phyloP scores from a whole-genome alignment of 2,888 invertebrate genomes.

The Nesidiocoris tenuis region DNA sequence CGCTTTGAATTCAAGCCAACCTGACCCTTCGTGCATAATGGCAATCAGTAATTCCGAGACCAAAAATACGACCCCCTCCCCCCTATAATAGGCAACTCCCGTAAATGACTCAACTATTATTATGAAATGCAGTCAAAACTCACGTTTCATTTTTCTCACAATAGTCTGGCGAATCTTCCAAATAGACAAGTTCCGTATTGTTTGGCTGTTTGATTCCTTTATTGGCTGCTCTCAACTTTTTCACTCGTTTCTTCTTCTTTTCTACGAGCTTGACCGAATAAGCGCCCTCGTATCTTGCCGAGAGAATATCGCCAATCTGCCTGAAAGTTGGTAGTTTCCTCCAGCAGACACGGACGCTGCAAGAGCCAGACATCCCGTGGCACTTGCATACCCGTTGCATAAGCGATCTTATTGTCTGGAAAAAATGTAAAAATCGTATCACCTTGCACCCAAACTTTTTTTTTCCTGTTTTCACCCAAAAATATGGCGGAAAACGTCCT shows the following conservation, averaged over 20 bases:
- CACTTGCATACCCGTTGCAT: slow-evolving; percentile 91
- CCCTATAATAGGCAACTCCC: no score
- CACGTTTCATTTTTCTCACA: slow-evolving; percentile 83
- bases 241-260: slow-evolving; percentile 63
- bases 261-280: slow-evolving; percentile 75
- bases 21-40: no score
- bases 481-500: background rate
- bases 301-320: slow-evolving; percentile 73
- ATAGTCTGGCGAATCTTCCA: slow-evolving; percentile 89
- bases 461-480: background rate
- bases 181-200: slow-evolving; percentile 84
- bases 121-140: slow-evolving; percentile 55
- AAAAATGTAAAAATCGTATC: no score
- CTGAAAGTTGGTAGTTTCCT: slow-evolving; percentile 75
- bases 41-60: no score
- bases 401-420: slow-evolving; percentile 49
- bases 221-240: slow-evolving; percentile 71
- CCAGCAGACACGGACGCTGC: slow-evolving; percentile 89
- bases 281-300: slow-evolving; percentile 82
- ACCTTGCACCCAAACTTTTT: no score
- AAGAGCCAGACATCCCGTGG: slow-evolving; percentile 91
- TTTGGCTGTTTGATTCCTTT: slow-evolving; percentile 82
- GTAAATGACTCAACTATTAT: no score
- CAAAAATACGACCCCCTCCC: no score
- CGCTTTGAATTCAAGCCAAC: no score